Evolutionary conservation across 2,113 vertebrate genomes (phyloP).

Genomic region (Taurulus bubalis): DNA sequence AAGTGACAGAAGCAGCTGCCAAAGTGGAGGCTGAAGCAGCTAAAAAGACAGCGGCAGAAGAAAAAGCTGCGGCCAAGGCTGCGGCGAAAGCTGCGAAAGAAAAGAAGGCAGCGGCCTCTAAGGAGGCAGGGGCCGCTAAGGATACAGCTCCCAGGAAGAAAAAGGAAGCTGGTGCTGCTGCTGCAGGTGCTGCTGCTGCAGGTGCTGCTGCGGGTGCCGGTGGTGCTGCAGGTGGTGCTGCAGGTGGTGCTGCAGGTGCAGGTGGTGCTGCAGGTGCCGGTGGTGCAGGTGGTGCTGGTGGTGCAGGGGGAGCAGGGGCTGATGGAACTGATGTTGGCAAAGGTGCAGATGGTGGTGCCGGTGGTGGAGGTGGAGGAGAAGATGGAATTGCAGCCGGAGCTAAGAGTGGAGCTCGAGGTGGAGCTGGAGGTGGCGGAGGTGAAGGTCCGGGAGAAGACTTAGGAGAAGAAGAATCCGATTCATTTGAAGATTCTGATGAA

Average conservation of each 20-base stretch:
- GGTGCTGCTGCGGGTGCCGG: not conserved
- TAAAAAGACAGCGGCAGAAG: slow-evolving; percentile 50
- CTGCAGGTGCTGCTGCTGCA: not conserved
- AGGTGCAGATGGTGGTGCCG: no score
- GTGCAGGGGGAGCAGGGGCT: not conserved
- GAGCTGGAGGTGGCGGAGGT: not conserved
- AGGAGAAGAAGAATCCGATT: slow-evolving; percentile 16
- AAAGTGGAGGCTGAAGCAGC: slow-evolving; percentile 46
- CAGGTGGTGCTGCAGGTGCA: not conserved
- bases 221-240: slow-evolving; percentile 11
- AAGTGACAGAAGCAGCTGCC: slow-evolving; percentile 59
- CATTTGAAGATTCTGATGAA: slow-evolving; percentile 56
- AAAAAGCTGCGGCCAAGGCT: slow-evolving; percentile 64
- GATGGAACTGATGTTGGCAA: not conserved
- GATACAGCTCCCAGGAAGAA: slow-evolving; percentile 29
- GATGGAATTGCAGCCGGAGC: not conserved
- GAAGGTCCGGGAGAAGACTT: slow-evolving; percentile 18
- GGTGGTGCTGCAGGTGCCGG: not conserved
- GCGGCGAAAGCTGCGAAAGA: slow-evolving; percentile 51
- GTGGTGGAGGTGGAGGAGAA: not conserved
- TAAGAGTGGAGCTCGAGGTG: not conserved
- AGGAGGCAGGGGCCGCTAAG: slow-evolving; percentile 48
- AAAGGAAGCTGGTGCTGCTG: slow-evolving; percentile 20
- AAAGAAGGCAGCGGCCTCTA: slow-evolving; percentile 51
- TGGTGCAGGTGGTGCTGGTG: not conserved